Percentiles rank a stretch among this genome's conserved stretches.
phyloP scores from a whole-genome alignment of 2,888 invertebrate genomes.

The Odontomyia ornata region DNA sequence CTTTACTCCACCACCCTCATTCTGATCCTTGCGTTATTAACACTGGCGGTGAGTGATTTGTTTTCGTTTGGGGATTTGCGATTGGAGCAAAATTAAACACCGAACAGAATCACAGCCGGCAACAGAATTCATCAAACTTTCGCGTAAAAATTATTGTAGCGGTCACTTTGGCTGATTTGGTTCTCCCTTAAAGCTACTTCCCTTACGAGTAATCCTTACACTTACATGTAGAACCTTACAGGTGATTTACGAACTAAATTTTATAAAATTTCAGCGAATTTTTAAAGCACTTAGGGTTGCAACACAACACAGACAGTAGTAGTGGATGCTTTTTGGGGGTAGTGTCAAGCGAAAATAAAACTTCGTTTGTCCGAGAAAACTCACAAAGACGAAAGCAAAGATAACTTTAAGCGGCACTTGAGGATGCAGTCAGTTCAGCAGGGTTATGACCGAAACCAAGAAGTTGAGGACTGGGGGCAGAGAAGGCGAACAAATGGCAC shows the following conservation, averaged over 20 bases:
- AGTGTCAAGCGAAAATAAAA: neutral
- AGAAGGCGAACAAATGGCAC: constrained; percentile 44
- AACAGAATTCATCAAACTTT: neutral
- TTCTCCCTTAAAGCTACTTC: neutral
- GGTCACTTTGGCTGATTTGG: constrained; percentile 17
- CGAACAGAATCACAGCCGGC: constrained; percentile 28
- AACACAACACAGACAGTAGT: neutral
- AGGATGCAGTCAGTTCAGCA: constrained; percentile 20
- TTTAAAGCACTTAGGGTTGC: constrained; percentile 29
- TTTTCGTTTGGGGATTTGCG: constrained; percentile 20
- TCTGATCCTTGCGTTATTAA: neutral
- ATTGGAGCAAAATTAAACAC: constrained; percentile 12
- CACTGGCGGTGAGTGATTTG: constrained; percentile 17
- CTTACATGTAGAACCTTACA: neutral
- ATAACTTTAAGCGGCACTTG: constrained; percentile 39
- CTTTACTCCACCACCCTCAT: neutral
- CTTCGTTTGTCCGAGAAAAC: constrained; percentile 1
- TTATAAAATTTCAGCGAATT: constrained; percentile 16
- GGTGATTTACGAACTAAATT: constrained; percentile 21
- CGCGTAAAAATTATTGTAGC: constrained; percentile 20
- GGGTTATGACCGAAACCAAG: constrained; percentile 14
- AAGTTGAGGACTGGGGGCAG: neutral
- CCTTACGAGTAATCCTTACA: neutral
- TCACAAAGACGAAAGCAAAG: constrained; percentile 29
- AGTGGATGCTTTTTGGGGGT: neutral